A percentile compares a stretch with the other conserved stretches of the same genome.
phyloP scores from a whole-genome alignment of 37 sponge, comb jelly and placozoan species.

The Agelas oroides region DNA sequence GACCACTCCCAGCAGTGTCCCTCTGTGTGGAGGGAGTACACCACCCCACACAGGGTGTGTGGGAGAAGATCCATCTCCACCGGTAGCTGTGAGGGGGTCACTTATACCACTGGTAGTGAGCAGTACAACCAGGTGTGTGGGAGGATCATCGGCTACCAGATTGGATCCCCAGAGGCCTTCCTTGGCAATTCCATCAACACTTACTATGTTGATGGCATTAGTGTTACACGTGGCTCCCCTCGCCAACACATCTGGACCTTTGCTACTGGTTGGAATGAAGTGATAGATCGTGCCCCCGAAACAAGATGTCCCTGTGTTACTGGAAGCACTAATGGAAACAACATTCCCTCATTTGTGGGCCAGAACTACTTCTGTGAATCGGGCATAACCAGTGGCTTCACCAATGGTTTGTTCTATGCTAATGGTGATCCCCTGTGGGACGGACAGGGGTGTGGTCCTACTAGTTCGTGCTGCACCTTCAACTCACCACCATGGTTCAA shows the following conservation, averaged over 20 bases:
- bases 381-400: too few relatives aligned
- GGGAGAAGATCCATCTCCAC: neutral
- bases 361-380: too few relatives aligned
- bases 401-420: too few relatives aligned
- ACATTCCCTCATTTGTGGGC: too few relatives aligned
- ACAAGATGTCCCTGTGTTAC: too few relatives aligned
- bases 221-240: neutral
- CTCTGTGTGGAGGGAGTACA: neutral
- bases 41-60: neutral
- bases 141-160: conserved; percentile 57
- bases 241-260: conserved; percentile 12
- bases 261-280: neutral
- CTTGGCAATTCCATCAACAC: neutral
- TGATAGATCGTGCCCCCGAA: too few relatives aligned
- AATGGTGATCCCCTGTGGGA: too few relatives aligned
- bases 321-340: neutral
- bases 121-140: conserved; percentile 65
- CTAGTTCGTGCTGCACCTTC: too few relatives aligned
- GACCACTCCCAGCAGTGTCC: neutral
- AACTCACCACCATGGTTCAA: too few relatives aligned
- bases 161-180: conserved; percentile 28
- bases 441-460: too few relatives aligned
- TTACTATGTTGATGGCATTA: neutral
- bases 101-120: conserved; percentile 6
- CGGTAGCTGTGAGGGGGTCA: too few relatives aligned